Percentiles rank a stretch among this genome's conserved stretches.
These are phyloP conservation scores for Nomada flava DNA, from an alignment of 2,888 invertebrate genomes.

Conservation along the genomic window DNA sequence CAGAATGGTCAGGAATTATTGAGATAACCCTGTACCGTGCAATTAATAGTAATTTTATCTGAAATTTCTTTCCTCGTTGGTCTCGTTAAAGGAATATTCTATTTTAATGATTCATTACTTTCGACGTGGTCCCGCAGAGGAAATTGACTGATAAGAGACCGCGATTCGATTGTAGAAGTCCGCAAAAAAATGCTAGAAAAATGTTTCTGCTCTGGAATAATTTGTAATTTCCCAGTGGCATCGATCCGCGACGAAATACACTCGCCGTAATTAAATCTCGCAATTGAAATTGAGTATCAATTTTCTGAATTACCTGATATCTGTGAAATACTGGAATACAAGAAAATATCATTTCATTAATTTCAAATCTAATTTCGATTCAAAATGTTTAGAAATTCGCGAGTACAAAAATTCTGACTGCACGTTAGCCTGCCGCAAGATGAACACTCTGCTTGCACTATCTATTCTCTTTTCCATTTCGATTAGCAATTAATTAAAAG, in stretches of 20 bases:
- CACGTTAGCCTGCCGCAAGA: too few species aligned
- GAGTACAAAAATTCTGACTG: too few species aligned
- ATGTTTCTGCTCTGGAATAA: too few species aligned
- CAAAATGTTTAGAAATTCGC: too few species aligned
- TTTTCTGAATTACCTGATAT: too few species aligned
- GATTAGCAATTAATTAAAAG: neutral
- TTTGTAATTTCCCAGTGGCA: neutral
- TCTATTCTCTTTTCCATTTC: too few species aligned
- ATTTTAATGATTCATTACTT: slow-evolving; percentile 29
- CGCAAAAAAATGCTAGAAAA: neutral
- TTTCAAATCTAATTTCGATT: too few species aligned
- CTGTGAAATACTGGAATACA: too few species aligned
- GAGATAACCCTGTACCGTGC: neutral
- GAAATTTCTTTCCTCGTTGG: neutral
- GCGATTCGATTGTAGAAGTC: neutral
- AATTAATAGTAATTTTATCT: neutral
- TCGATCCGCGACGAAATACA: neutral
- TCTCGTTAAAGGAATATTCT: neutral
- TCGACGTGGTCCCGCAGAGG: slow-evolving; percentile 20
- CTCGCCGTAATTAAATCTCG: neutral
- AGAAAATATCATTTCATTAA: too few species aligned
- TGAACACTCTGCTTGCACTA: too few species aligned
- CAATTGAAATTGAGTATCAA: neutral
- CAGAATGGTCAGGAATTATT: neutral
- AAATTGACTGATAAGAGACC: slow-evolving; percentile 17